Percentiles rank a stretch among this genome's conserved stretches.
These are phyloP conservation scores for Drosophila kohkoa DNA, from an alignment of 1,140 invertebrate species.

Conservation along the genomic window DNA sequence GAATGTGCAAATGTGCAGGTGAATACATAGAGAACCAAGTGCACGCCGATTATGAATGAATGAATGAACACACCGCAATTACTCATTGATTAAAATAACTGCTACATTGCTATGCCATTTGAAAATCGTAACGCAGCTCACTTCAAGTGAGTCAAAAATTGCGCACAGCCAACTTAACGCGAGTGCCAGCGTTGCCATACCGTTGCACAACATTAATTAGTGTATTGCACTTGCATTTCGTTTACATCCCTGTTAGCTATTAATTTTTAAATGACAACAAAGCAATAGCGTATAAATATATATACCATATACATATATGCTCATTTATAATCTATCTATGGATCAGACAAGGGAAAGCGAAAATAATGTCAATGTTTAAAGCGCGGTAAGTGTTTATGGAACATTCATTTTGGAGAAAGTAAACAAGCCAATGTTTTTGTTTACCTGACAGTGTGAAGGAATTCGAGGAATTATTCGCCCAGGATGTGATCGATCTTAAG, in stretches of 20 bases:
- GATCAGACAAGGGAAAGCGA: not conserved
- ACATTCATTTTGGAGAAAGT: not conserved
- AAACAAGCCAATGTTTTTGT: constrained; percentile 29
- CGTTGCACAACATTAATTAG: constrained; percentile 13
- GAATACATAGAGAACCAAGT: constrained; percentile 8
- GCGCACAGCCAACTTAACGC: constrained; percentile 41
- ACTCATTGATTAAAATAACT: constrained; percentile 20
- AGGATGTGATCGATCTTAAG: constrained; percentile 89
- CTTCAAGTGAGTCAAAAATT: constrained; percentile 9
- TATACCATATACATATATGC: not conserved
- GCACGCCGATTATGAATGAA: constrained; percentile 27
- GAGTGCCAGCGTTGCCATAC: constrained; percentile 27
- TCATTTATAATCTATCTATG: constrained; percentile 30
- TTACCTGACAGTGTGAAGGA: constrained; percentile 88
- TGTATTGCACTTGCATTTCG: constrained; percentile 25
- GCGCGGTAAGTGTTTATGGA: constrained; percentile 58
- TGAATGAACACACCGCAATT: constrained; percentile 26
- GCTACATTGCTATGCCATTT: constrained; percentile 2
- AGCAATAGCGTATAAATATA: constrained; percentile 16
- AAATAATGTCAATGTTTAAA: constrained; percentile 82
- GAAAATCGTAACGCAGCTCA: constrained; percentile 19
- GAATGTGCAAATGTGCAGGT: constrained; percentile 36
- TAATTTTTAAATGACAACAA: constrained; percentile 43
- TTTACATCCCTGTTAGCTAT: constrained; percentile 31
- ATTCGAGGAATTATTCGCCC: constrained; percentile 89